Base-by-base conservation (phyloP, 1,140 invertebrate species). In the Harpegnathos saltator region DNA sequence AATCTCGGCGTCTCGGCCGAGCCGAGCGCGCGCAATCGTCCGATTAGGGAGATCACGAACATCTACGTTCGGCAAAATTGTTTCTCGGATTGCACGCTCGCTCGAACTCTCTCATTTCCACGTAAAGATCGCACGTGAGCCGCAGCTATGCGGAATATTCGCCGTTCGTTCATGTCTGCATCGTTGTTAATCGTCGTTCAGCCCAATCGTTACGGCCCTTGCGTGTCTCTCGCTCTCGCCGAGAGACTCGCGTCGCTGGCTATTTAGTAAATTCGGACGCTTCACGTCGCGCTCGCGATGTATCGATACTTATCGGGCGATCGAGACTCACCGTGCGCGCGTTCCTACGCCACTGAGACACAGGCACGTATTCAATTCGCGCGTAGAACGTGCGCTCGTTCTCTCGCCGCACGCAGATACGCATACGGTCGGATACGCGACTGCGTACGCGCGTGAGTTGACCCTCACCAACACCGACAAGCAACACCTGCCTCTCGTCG, bases 341-440 rank as follows among this genome's bases (percentile, higher is more conserved):
- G 83, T 48, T 85, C 22, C 84, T 86, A 87, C 85, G 85, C 84
- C 74, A 85, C 75, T 88, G 83, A n/a, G n/a, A n/a, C n/a, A 89
- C 85, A 89, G 82, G 83, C 89, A 85, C 84, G 85, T 88, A 90
- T 91, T 91, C 88, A 90, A 90, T 91, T 90, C 89, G 83, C 74
- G 82, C 59, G 68, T 33, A 73, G 74, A 89, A 89, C 80, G 80
- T 83, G 69, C 78, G 73, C 81, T 62, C 38, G 74, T 85, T 82
- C 81, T 82, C 81, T 77, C 58, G 54, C 52, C 71, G 17, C 71
- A 48, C 58, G 72, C 54, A 83, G 58, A 84, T 84, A 90, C 81
- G 83, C 75, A 73, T 61, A 85, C 65, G 0, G n/a, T n/a, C 33
- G 50, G 29, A 22, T 44, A 44, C 44, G 56, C 7, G 52, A 38